Evolutionary conservation across 2,113 vertebrate genomes (phyloP), one percentile per base, ranked within the genome.

Genomic region (Nymphicus hollandicus): DNA sequence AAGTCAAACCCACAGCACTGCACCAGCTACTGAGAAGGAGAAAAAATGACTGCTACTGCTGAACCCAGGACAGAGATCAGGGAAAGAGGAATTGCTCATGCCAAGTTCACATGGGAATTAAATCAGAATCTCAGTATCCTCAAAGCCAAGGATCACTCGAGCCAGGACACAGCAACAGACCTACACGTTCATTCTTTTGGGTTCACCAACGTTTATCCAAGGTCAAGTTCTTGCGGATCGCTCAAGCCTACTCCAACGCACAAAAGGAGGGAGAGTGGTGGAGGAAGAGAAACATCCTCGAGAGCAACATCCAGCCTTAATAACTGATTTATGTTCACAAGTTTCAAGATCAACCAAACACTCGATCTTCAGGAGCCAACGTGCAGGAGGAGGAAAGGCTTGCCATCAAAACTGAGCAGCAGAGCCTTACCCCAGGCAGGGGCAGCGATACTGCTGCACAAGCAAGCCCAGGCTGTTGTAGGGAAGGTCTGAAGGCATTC

Each of bases 261-360:
- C 33, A 13, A 16, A 53, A 77, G 76, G 18, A 39, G 31, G 28
- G 27, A 68, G 0, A 0, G 9, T 1, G 8, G 18, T 29, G 9
- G 17, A 10, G 15, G 28, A 12, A 66, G 14, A 39, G 33, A 35
- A 58, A 16, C 16, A 41, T 13, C 39, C 25, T 4, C 0, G 2
- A 56, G 50, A 39, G 28, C 33, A 53, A 23, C 2, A 0, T 35
- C n/a, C 44, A 91, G 25, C 50, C 55, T 41, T 41, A 33, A n/a
- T 3, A 12, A 56, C 25, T 2, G 15, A 3, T n/a, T 39, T 8
- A 2, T 0, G 0, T 5, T 22, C 79, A 15, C 35, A 11, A n/a
- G 27, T 18, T 49, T 31, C 18, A 9, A 46, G 19, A 29, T 13
- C 41, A 50, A 52, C 17, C 16, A 50, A 43, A 60, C 5, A 10